Evolutionary conservation across 2,113 vertebrate genomes (phyloP), one percentile per base, ranked within the genome.

Genomic region (Ictalurus punctatus): DNA sequence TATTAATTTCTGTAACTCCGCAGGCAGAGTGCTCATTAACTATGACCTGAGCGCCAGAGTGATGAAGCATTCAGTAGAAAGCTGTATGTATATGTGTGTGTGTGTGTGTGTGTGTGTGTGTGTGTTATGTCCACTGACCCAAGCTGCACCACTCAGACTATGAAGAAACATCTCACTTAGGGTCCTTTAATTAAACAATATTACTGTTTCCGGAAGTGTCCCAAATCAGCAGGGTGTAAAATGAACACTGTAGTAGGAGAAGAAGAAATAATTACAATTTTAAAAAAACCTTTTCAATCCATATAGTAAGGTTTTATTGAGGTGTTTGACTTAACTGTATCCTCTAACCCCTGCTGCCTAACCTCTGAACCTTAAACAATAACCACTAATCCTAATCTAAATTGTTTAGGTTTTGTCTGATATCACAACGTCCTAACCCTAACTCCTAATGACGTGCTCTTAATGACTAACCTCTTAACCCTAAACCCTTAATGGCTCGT

Each of bases 1-100:
- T 83, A 63, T 83, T 65, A 84, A 84, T 84, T 84, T 67, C 61
- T 44, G 83, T 27, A 84, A 65, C 59, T 34, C 82, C 6, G 34
- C 23, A 65, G 82, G 37, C 59, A 61, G 82, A 40, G 59, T 44
- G 37, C 14, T 84, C 83, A 67, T 52, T 84, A 84, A 63, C 83
- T 61, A 61, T 48, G 83, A 84, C 61, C 83, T 67, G 83, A 67
- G 40, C 83, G 48, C 34, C 59, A 84, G 59, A 67, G 59, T 40
- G 34, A 83, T 63, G 34, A 84, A 84, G 37, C 82, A 84, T 23
- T 65, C 37, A 65, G 12, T 10, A 58, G 59, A 87, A 73, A 65
- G 80, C 54, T 82, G 34, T 76, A 37, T 83, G 48, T 40, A 74
- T 37, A 16, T 80, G 76, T 71, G 79, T 69, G 34, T 69, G 83